Conservation (phyloP, 1,140 invertebrate genomes). For the Platyscapa corneri region DNA sequence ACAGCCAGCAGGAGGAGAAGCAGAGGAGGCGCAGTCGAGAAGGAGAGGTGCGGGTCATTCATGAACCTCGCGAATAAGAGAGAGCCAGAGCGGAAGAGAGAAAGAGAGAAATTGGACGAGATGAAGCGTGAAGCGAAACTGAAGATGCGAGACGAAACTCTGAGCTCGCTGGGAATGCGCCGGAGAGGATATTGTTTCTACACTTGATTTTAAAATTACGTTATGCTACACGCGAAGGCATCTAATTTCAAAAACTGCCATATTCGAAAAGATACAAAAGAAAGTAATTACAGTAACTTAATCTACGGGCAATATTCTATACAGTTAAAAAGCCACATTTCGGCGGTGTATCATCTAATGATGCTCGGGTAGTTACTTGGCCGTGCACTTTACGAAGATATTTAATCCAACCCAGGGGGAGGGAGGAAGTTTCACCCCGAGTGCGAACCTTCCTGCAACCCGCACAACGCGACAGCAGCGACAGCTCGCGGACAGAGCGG, state of each 20-base stretch:
- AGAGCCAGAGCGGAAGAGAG: slow-evolving; percentile 11
- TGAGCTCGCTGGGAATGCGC: slow-evolving; percentile 34
- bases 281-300: slow-evolving; percentile 42
- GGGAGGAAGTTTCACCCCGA: too few relatives aligned
- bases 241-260: slow-evolving; percentile 28
- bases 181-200: slow-evolving; percentile 41
- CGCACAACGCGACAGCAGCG: too few relatives aligned
- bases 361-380: slow-evolving; percentile 15
- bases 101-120: slow-evolving; percentile 23
- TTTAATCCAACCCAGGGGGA: too few relatives aligned
- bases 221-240: slow-evolving; percentile 3
- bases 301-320: slow-evolving; percentile 21
- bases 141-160: slow-evolving; percentile 49
- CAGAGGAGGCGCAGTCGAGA: background rate
- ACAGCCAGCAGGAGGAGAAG: background rate
- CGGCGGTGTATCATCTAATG: slow-evolving; percentile 14
- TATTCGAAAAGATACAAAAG: slow-evolving; percentile 20
- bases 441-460: too few relatives aligned
- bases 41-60: background rate
- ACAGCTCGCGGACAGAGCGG: too few relatives aligned
- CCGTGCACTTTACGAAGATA: too few relatives aligned
- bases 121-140: slow-evolving; percentile 50
- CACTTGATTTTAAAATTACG: slow-evolving; percentile 44
- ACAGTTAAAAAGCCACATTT: slow-evolving; percentile 12
- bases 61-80: background rate